Base-by-base conservation (phyloP, 2,888 invertebrate species). In the Melinaea marsaeus region DNA sequence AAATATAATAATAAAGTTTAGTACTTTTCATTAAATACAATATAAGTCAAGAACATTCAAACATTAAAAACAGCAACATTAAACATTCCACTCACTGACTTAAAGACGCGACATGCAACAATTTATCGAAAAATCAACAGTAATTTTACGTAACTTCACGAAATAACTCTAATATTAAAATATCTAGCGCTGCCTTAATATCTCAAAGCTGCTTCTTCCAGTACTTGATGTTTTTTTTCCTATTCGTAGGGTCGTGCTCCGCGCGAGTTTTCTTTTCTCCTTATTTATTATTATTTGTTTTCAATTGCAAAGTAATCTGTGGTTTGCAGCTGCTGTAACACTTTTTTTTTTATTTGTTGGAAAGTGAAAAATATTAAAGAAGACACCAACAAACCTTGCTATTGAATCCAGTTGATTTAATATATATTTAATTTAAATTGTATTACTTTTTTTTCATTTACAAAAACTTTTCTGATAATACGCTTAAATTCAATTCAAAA, bases 261-360 rank as follows among this genome's bases (percentile, higher is more conserved):
- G 72, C 74, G 74, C 79, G 78, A 22, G 22, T 22, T 22, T 22
- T 22, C 22, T 22, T 22, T 22, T 22, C 77, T 76, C 76, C 76
- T 80, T 88, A 87, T 89, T 89, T 89, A 88, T 88, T 88, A 86
- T 88, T 88, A 88, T 89, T 89, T 88, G 88, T 88, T 88, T 88
- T 88, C 88, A 88, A 88, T 89, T 87, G 88, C 86, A 83, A 86
- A 88, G 86, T 85, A 88, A 88, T 88, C 88, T 87, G 80, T 77
- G 82, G 82, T 78, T 81, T 81, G 80, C 87, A 87, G 86, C 84
- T 87, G 87, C 79, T 72, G 72, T 75, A 78, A 85, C 82, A 81
- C 69, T 55, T 66, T 66, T 55, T 66, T 66, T 68, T 65, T 64
- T 51, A 61, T 70, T 65, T 61, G 60, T 62, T 54, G 55, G 59